These are phyloP conservation scores for Leucoraja ocellata DNA, from an alignment of 2,797 vertebrate species.

Conservation along the genomic window DNA sequence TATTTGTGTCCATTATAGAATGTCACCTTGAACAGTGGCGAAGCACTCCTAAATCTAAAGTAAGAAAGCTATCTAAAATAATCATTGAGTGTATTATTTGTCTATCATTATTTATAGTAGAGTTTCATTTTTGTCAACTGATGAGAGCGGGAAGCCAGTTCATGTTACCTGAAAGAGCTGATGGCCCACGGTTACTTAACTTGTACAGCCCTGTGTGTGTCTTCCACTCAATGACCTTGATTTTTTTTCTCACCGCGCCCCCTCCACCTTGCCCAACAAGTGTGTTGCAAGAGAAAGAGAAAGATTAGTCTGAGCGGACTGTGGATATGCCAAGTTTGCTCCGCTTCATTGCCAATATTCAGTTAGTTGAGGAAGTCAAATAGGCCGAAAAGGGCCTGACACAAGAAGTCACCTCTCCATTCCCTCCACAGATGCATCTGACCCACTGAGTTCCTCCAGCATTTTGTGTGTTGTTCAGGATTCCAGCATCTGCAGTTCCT, in stretches of 20 bases:
- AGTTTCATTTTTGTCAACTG: neutral
- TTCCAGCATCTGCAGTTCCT: too few species aligned
- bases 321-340: too few species aligned
- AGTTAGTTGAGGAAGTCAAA: neutral
- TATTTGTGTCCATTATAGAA: slow-evolving; percentile 40
- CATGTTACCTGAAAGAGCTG: neutral
- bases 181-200: neutral
- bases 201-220: neutral
- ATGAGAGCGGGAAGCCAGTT: neutral
- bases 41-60: slow-evolving; percentile 50
- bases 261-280: neutral
- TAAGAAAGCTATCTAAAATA: slow-evolving; percentile 14
- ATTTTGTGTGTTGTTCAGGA: too few species aligned
- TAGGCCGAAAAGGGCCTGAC: too few species aligned
- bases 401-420: too few species aligned
- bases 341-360: neutral
- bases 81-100: neutral
- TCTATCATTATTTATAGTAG: neutral
- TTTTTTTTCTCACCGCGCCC: neutral
- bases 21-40: slow-evolving; percentile 46
- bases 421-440: too few species aligned
- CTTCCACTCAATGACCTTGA: neutral
- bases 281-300: neutral
- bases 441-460: too few species aligned
- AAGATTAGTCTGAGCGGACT: neutral